Conservation (phyloP, 2,797 vertebrate species). For the Coilia nasus region DNA sequence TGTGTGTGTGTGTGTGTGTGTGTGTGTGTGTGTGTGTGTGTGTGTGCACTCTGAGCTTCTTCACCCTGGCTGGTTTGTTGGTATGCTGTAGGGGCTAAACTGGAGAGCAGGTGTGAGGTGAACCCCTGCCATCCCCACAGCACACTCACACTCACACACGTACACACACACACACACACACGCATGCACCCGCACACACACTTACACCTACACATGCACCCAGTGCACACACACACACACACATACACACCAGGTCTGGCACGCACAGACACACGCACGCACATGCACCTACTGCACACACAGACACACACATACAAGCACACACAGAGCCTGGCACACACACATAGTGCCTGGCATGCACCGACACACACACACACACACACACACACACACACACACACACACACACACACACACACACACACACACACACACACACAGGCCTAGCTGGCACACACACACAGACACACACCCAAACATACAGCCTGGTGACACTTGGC, state of each 20-base stretch:
- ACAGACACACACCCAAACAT: constrained; percentile 17
- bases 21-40: constrained; percentile 25
- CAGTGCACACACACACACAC: background rate
- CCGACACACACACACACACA: background rate
- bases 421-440: no score
- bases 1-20: constrained; percentile 24
- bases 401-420: no score
- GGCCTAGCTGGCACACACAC: background rate
- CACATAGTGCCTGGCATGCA: no score
- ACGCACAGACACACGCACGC: background rate
- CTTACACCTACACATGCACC: background rate
- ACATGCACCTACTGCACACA: background rate
- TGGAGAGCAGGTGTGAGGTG: background rate
- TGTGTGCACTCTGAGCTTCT: background rate
- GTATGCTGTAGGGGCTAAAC: constrained; percentile 7
- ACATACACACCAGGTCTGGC: background rate
- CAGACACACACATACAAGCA: background rate
- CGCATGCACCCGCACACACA: background rate
- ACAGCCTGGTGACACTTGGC: background rate
- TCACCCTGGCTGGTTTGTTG: background rate
- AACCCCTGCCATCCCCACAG: background rate
- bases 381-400: no score
- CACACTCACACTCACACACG: background rate
- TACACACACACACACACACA: constrained; percentile 5
- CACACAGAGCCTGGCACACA: background rate